Base-by-base conservation (phyloP, 2,113 vertebrate species). In the Tonatia bakeri region DNA sequence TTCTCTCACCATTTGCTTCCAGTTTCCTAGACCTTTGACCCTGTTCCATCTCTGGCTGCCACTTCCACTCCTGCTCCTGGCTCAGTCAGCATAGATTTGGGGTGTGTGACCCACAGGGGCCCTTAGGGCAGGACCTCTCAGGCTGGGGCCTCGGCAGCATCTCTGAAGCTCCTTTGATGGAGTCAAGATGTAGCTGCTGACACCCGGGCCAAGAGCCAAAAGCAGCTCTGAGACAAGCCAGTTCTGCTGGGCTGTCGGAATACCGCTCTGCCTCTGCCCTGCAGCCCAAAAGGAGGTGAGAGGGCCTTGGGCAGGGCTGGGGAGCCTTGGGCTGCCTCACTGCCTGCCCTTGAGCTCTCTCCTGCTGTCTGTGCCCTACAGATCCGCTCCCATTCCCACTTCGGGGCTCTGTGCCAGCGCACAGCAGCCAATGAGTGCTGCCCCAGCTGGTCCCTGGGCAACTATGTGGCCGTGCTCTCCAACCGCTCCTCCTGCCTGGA, bases 371-470 rank as follows among this genome's bases (percentile, higher is more conserved):
- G 93, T 96, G 45, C 92, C 95, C 67, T 98, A 72, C 98, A 99
- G 99, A 99, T 99, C 80, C 99, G 99, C 90, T 99, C 99, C 69
- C 99, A 99, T 0, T 90, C 98, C 76, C 98, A 97, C 56, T 99
- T 99, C 91, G 98, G 98, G 97, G 98, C 99, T 70, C 98, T 99
- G 96, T 99, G 99, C 98, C 99, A 99, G 96, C 99, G 98, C 28
- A 98, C 98, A 1, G 97, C 98, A 45, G 93, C 97, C 65, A 98
- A 98, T 0, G 98, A 99, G 94, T 99, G 99, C 98, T 99, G 99
- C 97, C 99, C 99, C 1, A 99, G 99, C 98, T 99, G 99, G 99
- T 99, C 99, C 80, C 98, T 99, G 96, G 99, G 99, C 97, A 99
- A 99, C 98, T 99, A 99, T 76, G 98, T 99, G 90, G 99, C 99